Evolutionary conservation across 2,797 vertebrate species (phyloP).

Genomic region (Falco concolor): DNA sequence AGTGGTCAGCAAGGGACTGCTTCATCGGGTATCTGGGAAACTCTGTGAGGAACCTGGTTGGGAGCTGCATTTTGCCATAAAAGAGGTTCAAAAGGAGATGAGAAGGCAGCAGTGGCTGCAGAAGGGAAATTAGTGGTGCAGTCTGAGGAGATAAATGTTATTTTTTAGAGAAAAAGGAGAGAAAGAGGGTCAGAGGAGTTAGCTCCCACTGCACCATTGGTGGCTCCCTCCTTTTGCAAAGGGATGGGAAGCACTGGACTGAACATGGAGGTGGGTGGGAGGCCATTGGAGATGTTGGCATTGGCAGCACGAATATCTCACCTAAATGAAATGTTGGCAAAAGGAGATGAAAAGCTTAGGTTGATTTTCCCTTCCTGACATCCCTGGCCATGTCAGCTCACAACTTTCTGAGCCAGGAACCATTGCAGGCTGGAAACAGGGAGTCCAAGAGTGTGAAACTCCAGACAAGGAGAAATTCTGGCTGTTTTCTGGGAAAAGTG

Average conservation of each 20-base stretch:
- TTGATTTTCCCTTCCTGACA: not conserved
- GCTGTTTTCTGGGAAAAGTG: not conserved
- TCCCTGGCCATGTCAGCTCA: not conserved
- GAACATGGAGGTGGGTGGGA: not conserved
- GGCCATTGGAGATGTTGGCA: not conserved
- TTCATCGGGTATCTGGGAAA: not conserved
- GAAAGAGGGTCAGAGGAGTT: not conserved
- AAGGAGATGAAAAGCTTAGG: not conserved
- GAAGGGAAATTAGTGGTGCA: not conserved
- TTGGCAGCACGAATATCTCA: not conserved
- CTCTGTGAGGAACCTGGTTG: not conserved
- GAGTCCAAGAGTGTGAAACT: not conserved
- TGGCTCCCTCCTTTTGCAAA: not conserved
- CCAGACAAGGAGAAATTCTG: not conserved
- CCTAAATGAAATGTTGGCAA: not conserved
- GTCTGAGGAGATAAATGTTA: not conserved
- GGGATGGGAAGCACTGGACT: not conserved
- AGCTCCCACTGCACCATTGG: accelerated
- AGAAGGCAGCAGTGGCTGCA: not conserved
- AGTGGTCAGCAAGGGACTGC: not conserved
- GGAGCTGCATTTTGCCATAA: not conserved
- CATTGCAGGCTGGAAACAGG: not conserved
- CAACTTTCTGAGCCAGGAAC: not conserved
- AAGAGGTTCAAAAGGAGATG: not conserved
- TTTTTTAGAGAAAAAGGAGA: not conserved